Evolutionary conservation across 2,797 vertebrate genomes (phyloP), one percentile per base, ranked within the genome.

Genomic region (Kryptopterus vitreolus): DNA sequence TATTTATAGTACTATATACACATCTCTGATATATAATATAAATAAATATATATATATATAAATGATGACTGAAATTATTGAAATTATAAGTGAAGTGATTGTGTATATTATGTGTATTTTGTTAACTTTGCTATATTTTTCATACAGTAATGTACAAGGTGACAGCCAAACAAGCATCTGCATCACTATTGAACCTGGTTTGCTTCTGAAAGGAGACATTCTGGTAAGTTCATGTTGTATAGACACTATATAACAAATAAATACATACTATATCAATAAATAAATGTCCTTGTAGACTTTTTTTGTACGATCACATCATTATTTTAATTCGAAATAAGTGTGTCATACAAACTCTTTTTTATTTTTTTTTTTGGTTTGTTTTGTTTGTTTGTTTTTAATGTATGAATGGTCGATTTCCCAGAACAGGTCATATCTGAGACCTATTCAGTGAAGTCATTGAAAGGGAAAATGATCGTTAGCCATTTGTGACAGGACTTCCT

Each of bases 111-210:
- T 71, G 8, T 71, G 48, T 16, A 33, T 43, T 48, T 22, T 76
- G 22, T 71, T 2, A 68, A n/a, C 1, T 58, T 22, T 77, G 33
- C 3, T 48, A 1, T 62, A 13, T 58, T 31, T 79, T 48, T 16
- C 76, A 83, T 43, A 33, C 88, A 99, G 97, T 88, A 98, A 98
- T 0, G 96, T 98, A 76, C 96, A 97, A 83, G 96, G 96, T 72
- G 97, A 94, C 88, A 92, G 93, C 85, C 92, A 95, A 87, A 95
- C 92, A 0, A 96, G 94, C 82, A 95, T 96, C 90, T 96, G 95
- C 86, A 96, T 96, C 90, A 96, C 95, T 85, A 96, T 96, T 0
- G 95, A 96, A 80, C 95, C 95, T 0, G 95, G 95, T 16, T 90
- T 96, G 75, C 94, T 96, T 38, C 89, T 96, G 78, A 96, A 96